Percentiles rank a stretch among this genome's conserved stretches.
These are phyloP conservation scores for Luperina nickerlii DNA, from an alignment of 2,888 invertebrate genomes.

Conservation along the genomic window DNA sequence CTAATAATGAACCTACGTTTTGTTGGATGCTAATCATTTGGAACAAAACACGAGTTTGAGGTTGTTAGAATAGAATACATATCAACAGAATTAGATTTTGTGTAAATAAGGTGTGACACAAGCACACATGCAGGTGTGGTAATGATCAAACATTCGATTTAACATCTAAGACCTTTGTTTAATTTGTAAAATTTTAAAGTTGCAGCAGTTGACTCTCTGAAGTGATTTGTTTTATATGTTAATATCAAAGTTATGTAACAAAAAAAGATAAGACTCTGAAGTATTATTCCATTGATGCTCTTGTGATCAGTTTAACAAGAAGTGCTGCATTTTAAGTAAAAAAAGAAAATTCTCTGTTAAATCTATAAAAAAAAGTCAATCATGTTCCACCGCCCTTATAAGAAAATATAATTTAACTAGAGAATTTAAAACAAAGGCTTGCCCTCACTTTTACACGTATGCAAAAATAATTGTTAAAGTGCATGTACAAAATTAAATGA, in stretches of 20 bases:
- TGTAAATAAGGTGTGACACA: background rate
- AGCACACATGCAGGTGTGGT: no score
- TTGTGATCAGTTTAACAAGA: background rate
- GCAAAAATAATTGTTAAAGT: conserved; percentile 50
- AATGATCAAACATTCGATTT: background rate
- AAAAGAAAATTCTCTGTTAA: background rate
- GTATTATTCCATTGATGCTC: background rate
- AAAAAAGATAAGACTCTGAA: background rate
- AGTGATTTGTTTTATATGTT: background rate
- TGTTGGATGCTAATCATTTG: conserved; percentile 23
- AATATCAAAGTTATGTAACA: background rate
- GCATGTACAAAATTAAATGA: conserved; percentile 51
- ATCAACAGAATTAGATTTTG: background rate
- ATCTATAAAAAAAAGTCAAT: background rate
- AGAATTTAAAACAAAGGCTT: conserved; percentile 10
- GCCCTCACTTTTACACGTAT: conserved; percentile 20
- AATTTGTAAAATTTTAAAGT: background rate
- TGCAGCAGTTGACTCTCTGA: background rate
- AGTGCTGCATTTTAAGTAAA: background rate
- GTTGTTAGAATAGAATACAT: conserved; percentile 1
- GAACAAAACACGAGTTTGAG: conserved; percentile 1
- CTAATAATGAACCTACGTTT: background rate
- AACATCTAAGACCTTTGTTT: background rate
- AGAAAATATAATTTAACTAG: background rate
- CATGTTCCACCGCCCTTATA: background rate